These are phyloP conservation scores for Paratrypauchen microcephalus DNA, from an alignment of 2,797 vertebrate genomes.

Conservation along the genomic window DNA sequence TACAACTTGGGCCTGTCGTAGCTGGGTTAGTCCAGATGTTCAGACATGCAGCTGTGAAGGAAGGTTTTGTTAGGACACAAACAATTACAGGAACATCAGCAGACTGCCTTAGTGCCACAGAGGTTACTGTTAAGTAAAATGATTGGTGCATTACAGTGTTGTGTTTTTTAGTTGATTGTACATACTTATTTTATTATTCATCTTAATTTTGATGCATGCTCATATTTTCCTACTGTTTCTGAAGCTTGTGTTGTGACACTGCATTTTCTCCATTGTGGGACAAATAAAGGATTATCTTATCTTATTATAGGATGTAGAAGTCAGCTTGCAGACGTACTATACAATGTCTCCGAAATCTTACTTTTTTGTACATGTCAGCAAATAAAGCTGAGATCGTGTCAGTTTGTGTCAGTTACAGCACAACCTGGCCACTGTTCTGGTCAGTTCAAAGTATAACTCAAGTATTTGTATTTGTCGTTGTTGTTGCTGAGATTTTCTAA, in stretches of 20 bases:
- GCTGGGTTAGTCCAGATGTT: constrained; percentile 62
- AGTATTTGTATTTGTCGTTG: background rate
- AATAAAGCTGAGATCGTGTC: background rate
- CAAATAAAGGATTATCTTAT: no score
- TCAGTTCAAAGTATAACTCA: background rate
- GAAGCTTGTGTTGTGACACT: no score
- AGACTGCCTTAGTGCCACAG: constrained; percentile 77
- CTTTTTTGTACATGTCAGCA: background rate
- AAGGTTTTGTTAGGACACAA: constrained; percentile 59
- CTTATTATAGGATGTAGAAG: constrained; percentile 45
- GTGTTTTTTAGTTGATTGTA: no score
- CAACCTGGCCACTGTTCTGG: background rate
- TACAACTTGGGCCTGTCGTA: constrained; percentile 37
- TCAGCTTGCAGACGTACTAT: background rate
- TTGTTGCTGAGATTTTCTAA: background rate
- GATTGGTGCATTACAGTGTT: constrained; percentile 57
- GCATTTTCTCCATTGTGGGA: no score
- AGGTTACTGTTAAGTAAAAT: constrained; percentile 57
- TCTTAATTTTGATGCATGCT: no score
- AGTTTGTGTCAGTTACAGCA: background rate
- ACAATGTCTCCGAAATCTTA: background rate
- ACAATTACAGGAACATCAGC: constrained; percentile 71
- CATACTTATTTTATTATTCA: no score
- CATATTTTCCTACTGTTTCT: no score
- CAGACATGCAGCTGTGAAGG: constrained; percentile 33